Percentiles rank a stretch among this genome's conserved stretches.
These are phyloP conservation scores for Entomobrya multifasciata DNA, from an alignment of 2,888 invertebrate species.

Conservation along the genomic window DNA sequence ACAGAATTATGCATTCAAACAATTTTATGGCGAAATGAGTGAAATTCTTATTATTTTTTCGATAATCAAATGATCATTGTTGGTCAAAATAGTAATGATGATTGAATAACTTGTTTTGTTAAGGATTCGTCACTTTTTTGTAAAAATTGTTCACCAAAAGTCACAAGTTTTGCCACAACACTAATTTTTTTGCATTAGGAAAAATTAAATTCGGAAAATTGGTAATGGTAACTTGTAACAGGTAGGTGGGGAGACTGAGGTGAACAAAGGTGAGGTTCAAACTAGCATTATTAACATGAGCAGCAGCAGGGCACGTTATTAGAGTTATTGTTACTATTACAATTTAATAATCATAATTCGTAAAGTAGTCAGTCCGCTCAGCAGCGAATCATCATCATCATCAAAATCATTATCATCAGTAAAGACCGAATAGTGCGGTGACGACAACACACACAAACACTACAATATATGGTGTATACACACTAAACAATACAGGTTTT, in stretches of 20 bases:
- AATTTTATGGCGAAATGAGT: conserved; percentile 11
- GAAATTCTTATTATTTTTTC: neutral
- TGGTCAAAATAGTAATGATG: conserved; percentile 12
- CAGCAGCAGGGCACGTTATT: conserved; percentile 26
- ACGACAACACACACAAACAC: neutral
- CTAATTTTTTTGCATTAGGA: neutral
- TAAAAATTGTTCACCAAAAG: neutral
- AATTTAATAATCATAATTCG: conserved; percentile 41
- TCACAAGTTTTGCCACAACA: neutral
- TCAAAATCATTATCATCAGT: no score
- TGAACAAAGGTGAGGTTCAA: conserved; percentile 35
- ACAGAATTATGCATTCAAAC: neutral
- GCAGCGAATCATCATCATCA: neutral
- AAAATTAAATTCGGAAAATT: conserved; percentile 30
- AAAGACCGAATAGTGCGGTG: neutral
- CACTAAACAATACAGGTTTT: conserved; percentile 56
- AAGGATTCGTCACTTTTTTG: conserved; percentile 4
- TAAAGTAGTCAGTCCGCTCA: conserved; percentile 32
- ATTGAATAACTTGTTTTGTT: conserved; percentile 42
- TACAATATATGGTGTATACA: neutral
- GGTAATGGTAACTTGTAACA: conserved; percentile 5
- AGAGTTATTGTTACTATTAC: conserved; percentile 14
- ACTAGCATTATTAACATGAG: neutral
- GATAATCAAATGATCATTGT: conserved; percentile 32
- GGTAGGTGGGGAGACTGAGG: neutral